phyloP scores from a whole-genome alignment of 1,140 invertebrate species.

The Drosophila saltans region DNA sequence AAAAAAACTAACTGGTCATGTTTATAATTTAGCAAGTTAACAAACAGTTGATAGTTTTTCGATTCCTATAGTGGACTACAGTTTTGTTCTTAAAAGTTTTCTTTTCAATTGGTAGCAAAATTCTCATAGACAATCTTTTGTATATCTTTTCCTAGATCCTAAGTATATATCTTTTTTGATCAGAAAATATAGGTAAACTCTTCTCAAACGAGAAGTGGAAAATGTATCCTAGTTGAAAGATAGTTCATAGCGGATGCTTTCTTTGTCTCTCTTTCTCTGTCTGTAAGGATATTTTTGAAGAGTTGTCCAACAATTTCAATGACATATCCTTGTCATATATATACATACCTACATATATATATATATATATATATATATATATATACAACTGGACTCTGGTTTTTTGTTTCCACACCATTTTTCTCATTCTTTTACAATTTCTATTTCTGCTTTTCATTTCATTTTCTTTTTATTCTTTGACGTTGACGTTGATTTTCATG shows the following conservation, averaged over 20 bases:
- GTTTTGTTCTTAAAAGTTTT: background rate
- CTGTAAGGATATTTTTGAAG: too few relatives aligned
- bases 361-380: background rate
- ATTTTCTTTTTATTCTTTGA: conserved; percentile 15
- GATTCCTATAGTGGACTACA: background rate
- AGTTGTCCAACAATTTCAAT: too few relatives aligned
- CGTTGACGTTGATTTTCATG: conserved; percentile 59
- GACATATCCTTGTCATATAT: background rate
- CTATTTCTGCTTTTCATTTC: conserved; percentile 1
- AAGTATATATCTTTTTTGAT: too few relatives aligned
- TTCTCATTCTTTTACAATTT: background rate
- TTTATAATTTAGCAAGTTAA: too few relatives aligned
- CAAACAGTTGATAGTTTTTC: too few relatives aligned
- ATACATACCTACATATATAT: too few relatives aligned
- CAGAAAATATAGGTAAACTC: too few relatives aligned
- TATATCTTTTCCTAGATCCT: too few relatives aligned
- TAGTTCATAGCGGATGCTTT: background rate
- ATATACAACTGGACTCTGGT: background rate
- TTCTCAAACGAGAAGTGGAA: too few relatives aligned
- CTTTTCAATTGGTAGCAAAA: background rate
- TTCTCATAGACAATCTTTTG: too few relatives aligned
- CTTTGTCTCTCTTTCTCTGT: background rate
- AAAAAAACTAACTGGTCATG: background rate
- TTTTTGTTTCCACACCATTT: conserved; percentile 6
- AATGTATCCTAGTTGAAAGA: too few relatives aligned